These are phyloP conservation scores for Marcusenius ussheri DNA, from an alignment of 2,113 vertebrate species.

Conservation along the genomic window DNA sequence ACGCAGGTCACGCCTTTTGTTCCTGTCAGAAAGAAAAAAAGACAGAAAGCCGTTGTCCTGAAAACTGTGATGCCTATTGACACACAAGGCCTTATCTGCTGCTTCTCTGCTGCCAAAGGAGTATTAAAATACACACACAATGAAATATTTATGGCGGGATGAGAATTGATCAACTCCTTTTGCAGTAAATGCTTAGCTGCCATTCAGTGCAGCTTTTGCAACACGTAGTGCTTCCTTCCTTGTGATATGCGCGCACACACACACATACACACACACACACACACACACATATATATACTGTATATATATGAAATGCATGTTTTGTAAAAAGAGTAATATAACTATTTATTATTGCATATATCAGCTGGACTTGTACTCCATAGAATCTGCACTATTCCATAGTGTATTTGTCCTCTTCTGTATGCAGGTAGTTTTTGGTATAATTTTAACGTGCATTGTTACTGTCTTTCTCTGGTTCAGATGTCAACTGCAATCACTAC, in stretches of 20 bases:
- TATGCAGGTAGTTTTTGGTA: background rate
- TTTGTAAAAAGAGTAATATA: background rate
- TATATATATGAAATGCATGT: background rate
- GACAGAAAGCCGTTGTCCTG: slow-evolving; percentile 38
- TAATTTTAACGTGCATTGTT: background rate
- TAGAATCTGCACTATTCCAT: background rate
- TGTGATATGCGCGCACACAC: background rate
- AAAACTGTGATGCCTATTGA: slow-evolving; percentile 40
- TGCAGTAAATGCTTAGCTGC: slow-evolving; percentile 1
- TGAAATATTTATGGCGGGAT: slow-evolving; percentile 12
- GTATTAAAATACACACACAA: background rate
- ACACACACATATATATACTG: background rate
- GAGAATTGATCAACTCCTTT: slow-evolving; percentile 28
- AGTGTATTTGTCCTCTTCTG: background rate
- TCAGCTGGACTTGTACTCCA: background rate
- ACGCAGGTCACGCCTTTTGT: slow-evolving; percentile 37
- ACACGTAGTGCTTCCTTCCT: background rate
- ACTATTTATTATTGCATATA: background rate
- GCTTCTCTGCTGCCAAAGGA: background rate
- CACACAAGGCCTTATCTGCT: slow-evolving; percentile 21
- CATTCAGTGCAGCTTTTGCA: background rate
- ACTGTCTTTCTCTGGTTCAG: background rate
- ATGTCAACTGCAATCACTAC: background rate
- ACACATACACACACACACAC: no score
- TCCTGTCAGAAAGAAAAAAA: slow-evolving; percentile 30